These are phyloP conservation scores for Stomatorhinus ivindoensis DNA, from an alignment of 2,113 vertebrate genomes.

Conservation along the genomic window DNA sequence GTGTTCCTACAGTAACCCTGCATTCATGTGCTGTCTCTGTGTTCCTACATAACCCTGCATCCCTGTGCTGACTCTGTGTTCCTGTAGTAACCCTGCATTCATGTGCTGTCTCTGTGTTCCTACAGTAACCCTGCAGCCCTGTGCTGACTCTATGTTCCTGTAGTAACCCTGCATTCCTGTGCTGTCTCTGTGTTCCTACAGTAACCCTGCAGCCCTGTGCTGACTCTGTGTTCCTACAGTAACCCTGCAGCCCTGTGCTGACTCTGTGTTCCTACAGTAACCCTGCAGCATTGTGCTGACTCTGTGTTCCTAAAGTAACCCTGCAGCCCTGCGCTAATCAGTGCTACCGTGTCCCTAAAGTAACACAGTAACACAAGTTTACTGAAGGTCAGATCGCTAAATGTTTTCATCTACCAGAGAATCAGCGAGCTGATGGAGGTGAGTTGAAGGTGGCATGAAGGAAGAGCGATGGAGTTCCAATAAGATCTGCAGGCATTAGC, in stretches of 20 bases:
- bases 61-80: background rate
- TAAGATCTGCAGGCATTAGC: background rate
- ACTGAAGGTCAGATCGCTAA: background rate
- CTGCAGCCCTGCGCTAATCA: background rate
- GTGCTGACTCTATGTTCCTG: background rate
- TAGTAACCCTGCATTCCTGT: background rate
- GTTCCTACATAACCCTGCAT: background rate
- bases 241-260: no score
- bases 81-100: background rate
- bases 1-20: background rate
- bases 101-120: background rate
- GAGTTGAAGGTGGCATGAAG: conserved; percentile 8
- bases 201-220: background rate
- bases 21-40: background rate
- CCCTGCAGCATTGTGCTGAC: background rate
- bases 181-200: background rate
- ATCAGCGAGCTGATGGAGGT: background rate
- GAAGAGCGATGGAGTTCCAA: background rate
- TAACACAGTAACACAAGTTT: background rate
- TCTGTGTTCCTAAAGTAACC: background rate
- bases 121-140: background rate
- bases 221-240: background rate
- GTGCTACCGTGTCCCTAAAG: background rate
- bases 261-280: background rate
- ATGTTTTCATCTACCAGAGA: background rate